A percentile compares a stretch with the other conserved stretches of the same genome.
phyloP scores from a whole-genome alignment of 2,113 vertebrate species.

The Bucco capensis region DNA sequence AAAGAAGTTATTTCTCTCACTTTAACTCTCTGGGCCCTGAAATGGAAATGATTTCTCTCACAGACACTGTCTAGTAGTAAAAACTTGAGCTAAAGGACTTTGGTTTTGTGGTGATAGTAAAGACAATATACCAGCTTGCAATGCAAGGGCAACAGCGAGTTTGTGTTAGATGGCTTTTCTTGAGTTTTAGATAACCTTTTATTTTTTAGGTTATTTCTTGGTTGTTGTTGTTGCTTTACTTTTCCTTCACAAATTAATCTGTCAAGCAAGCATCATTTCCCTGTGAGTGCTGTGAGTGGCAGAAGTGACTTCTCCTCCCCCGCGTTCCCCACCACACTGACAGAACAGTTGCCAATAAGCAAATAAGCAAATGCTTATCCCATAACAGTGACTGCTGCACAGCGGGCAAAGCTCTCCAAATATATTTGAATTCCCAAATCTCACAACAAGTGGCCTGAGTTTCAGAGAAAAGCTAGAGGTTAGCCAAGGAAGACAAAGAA shows the following conservation, averaged over 20 bases:
- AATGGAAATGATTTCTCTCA: background rate
- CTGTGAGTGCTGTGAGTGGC: background rate
- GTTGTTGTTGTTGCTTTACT: background rate
- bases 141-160: background rate
- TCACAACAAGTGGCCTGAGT: background rate
- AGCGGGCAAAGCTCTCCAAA: background rate
- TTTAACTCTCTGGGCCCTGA: background rate
- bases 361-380: background rate
- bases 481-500: background rate
- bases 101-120: background rate
- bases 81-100: background rate
- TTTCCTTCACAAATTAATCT: background rate
- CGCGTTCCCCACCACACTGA: fast-evolving
- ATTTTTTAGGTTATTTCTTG: background rate
- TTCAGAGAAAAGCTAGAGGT: background rate
- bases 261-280: background rate
- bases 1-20: background rate
- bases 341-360: fast-evolving
- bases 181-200: too few species aligned
- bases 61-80: background rate
- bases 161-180: background rate
- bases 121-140: background rate
- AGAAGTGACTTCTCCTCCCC: background rate
- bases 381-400: fast-evolving
- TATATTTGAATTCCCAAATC: background rate